Evolutionary conservation across 2,797 vertebrate species (phyloP), one percentile per base, ranked within the genome.

Genomic region (Atherinosoma microstoma): DNA sequence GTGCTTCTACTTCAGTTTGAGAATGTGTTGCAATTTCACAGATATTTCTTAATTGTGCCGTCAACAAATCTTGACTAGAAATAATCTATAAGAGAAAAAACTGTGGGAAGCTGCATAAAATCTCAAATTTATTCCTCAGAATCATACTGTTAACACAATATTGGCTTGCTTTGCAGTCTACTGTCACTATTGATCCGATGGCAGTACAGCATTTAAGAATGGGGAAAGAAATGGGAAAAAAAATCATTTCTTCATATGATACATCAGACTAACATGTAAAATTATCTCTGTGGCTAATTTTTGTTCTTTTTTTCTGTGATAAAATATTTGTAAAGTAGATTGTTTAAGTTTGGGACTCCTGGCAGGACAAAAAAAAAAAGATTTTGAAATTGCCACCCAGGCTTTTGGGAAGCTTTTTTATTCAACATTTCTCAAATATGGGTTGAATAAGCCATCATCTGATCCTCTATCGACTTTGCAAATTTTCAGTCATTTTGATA

Each of bases 11-110:
- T 70, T 58, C 58, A 58, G 56, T 22, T 6, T 35, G 32, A 59
- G 22, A 49, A 9, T 20, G 30, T 42, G 18, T 69, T 80, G 67
- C 63, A 79, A 27, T 73, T 83, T 84, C 47, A 72, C 56, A 67
- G 30, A 66, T 42, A 59, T 75, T 70, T 77, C 73, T 32, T 22
- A 34, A 60, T 82, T 75, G 29, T 69, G 18, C 24, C 40, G 27
- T 76, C 53, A 61, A 47, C 67, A 67, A 49, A n/a, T 51, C 9
- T 13, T 32, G 15, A 20, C 30, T 30, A 32, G 3, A 32, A 20
- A 10, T 20, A 18, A 18, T 13, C 29, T 30, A 18, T 9, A 57
- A 57, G 29, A 57, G 16, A 32, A 57, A 56, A 29, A 56, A 30
- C 54, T 18, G 5, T 56, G 2, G 24, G 29, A 2, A 30, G 54